These are phyloP conservation scores for Brachymystax lenok DNA, from an alignment of 2,797 vertebrate species.

Conservation along the genomic window DNA sequence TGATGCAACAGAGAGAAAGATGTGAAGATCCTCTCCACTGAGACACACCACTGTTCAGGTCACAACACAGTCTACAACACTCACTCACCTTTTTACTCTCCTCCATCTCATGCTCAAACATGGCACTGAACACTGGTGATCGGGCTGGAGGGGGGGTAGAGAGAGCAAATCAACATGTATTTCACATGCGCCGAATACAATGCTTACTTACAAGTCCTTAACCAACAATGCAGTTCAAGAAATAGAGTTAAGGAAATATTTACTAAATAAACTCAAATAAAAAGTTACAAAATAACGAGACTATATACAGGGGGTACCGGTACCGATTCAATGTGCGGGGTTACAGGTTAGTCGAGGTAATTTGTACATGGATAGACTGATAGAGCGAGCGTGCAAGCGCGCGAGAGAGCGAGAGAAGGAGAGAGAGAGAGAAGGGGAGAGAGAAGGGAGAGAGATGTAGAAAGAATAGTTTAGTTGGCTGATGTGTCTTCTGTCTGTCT, in stretches of 20 bases:
- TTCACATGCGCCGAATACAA: no score
- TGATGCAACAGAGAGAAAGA: conserved; percentile 57
- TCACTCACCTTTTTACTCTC: conserved; percentile 87
- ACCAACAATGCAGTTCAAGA: no score
- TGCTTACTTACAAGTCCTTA: no score
- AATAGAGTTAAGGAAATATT: no score
- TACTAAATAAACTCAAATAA: no score
- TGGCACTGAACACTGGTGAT: conserved; percentile 87
- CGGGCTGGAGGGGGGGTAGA: conserved; percentile 66
- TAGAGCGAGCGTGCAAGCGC: background rate
- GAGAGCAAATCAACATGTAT: background rate
- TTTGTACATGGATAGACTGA: background rate
- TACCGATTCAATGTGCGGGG: no score
- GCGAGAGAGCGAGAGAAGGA: background rate
- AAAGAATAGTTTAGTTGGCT: conserved; percentile 35
- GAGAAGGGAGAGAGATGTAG: background rate
- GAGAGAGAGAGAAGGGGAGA: conserved; percentile 10
- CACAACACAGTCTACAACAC: background rate
- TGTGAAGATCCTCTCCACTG: background rate
- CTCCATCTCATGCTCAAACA: conserved; percentile 94
- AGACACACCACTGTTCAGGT: background rate
- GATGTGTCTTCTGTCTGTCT: conserved; percentile 31
- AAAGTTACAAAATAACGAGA: no score
- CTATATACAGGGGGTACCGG: no score
- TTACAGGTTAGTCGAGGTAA: no score